Evolutionary conservation across 1,140 invertebrate species (phyloP).

Genomic region (Drosophila pseudoananassae): DNA sequence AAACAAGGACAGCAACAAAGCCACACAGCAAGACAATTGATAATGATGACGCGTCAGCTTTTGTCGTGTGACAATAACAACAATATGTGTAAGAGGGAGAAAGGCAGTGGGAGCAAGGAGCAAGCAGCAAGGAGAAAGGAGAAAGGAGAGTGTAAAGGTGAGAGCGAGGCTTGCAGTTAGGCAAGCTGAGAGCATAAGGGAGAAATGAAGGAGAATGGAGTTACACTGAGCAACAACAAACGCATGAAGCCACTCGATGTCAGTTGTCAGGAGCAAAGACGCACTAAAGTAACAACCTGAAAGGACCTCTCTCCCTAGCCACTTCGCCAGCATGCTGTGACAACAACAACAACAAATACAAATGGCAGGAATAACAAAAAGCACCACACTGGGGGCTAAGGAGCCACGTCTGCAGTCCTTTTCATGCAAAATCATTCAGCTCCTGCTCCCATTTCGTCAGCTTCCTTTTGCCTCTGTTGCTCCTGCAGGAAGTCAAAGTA

Average conservation of each 20-base stretch:
- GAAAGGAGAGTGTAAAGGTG: not conserved
- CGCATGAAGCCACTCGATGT: constrained; percentile 66
- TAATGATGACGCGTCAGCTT: constrained; percentile 77
- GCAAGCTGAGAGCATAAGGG: not conserved
- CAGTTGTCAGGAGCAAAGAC: constrained; percentile 61
- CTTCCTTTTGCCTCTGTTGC: constrained; percentile 37
- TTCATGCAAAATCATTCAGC: constrained; percentile 54
- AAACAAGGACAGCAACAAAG: constrained; percentile 20
- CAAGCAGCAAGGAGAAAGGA: too few relatives aligned
- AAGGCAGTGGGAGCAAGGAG: too few relatives aligned
- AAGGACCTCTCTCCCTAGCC: constrained; percentile 27
- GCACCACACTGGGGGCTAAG: constrained; percentile 18
- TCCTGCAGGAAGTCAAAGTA: constrained; percentile 67
- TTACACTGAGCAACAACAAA: constrained; percentile 8
- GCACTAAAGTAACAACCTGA: constrained; percentile 64
- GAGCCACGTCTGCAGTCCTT: constrained; percentile 32
- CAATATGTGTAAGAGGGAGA: constrained; percentile 9
- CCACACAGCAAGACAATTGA: constrained; percentile 57
- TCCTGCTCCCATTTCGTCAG: constrained; percentile 38
- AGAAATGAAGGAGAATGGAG: not conserved
- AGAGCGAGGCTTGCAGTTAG: not conserved
- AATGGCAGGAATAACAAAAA: constrained; percentile 27
- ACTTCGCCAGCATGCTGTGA: constrained; percentile 16
- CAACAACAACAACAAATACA: constrained; percentile 30
- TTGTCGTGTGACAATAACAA: constrained; percentile 69